Evolutionary conservation across 2,797 vertebrate genomes (phyloP).

Genomic region (Danio jaintianensis): DNA sequence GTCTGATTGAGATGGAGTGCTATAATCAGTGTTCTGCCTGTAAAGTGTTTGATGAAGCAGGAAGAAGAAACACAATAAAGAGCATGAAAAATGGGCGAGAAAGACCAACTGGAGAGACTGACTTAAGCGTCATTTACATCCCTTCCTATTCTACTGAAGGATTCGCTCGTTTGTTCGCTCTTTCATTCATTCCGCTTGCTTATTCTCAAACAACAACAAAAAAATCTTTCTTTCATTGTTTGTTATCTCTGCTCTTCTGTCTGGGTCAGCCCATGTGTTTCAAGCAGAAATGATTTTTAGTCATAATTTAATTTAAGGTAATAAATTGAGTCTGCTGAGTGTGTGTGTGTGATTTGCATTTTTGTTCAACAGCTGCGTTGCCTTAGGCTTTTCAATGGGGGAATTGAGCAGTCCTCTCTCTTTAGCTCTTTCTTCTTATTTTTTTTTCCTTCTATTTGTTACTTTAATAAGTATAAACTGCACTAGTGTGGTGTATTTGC

Average conservation of each 20-base stretch:
- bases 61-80: conserved; percentile 20
- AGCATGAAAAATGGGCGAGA: conserved; percentile 3
- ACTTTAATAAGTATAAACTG: conserved; percentile 4
- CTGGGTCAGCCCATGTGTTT: not conserved
- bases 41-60: conserved; percentile 21
- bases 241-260: not conserved
- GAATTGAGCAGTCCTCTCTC: conserved; percentile 8
- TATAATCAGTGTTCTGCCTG: conserved; percentile 13
- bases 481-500: not conserved
- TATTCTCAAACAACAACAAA: not conserved
- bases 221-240: conserved; percentile 3
- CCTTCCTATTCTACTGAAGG: not conserved
- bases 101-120: conserved; percentile 34
- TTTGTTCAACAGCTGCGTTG: conserved; percentile 25
- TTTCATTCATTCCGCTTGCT: conserved; percentile 1
- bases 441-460: not conserved
- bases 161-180: not conserved
- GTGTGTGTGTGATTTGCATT: conserved; percentile 1
- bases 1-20: conserved; percentile 9
- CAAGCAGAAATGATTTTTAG: not conserved
- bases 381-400: conserved; percentile 29
- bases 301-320: not conserved
- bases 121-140: conserved; percentile 21
- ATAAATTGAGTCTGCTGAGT: not conserved
- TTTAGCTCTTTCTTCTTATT: not conserved